These are phyloP conservation scores for Globicephala melas DNA, from an alignment of 2,113 vertebrate genomes.

Conservation along the genomic window DNA sequence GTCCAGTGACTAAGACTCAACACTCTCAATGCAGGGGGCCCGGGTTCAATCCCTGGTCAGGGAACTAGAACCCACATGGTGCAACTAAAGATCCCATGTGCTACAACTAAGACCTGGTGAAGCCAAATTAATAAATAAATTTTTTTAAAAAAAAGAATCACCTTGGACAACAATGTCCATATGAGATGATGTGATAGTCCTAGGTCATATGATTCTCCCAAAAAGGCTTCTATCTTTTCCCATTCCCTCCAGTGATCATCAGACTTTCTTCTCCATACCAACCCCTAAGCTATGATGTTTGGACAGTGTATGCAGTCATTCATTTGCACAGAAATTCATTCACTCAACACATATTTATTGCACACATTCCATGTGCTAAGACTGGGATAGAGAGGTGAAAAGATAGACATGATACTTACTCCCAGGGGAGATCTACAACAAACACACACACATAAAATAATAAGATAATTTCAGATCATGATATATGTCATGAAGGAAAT, in stretches of 20 bases:
- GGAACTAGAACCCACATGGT: too few species aligned
- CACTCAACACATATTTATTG: neutral
- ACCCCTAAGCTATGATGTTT: neutral
- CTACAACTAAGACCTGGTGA: too few species aligned
- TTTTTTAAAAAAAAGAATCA: neutral
- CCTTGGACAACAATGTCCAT: neutral
- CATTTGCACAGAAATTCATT: neutral
- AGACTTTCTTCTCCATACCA: neutral
- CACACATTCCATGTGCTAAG: neutral
- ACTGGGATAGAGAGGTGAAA: neutral
- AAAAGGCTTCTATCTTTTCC: neutral
- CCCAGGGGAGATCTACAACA: neutral
- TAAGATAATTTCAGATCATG: neutral
- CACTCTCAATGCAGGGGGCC: too few species aligned
- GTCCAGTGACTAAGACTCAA: too few species aligned
- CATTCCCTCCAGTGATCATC: neutral
- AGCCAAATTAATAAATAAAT: too few species aligned
- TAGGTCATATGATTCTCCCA: neutral
- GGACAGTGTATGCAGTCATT: neutral
- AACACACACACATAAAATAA: neutral
- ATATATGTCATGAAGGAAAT: neutral
- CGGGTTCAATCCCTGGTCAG: too few species aligned
- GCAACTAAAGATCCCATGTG: too few species aligned
- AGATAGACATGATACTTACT: neutral
- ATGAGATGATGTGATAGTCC: neutral